phyloP scores from a whole-genome alignment of 1,140 invertebrate species.

The Drosophila burlai region DNA sequence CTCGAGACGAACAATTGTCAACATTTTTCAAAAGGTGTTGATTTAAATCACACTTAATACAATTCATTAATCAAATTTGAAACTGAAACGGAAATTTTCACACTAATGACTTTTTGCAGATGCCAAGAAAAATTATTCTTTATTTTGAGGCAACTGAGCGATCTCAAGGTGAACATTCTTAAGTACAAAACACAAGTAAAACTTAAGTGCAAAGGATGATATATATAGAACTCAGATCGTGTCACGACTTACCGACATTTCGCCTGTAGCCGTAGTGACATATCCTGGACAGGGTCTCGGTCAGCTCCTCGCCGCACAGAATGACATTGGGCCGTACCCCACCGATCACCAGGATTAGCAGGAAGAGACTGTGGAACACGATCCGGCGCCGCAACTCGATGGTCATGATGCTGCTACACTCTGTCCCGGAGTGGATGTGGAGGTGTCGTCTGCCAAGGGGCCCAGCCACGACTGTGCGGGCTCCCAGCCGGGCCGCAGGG shows the following conservation, averaged over 20 bases:
- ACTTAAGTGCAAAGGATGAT: background rate
- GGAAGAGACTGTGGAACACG: conserved; percentile 25
- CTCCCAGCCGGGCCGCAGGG: background rate
- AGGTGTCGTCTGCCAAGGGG: conserved; percentile 25
- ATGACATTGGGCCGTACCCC: background rate
- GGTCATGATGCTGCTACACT: conserved; percentile 15
- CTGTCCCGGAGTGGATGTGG: conserved; percentile 2
- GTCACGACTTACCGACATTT: conserved; percentile 13
- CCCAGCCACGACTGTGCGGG: conserved; percentile 15
- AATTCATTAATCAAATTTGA: conserved; percentile 1
- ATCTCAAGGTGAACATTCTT: background rate
- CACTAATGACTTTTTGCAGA: background rate
- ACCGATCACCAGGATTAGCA: conserved; percentile 32
- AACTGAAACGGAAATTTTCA: background rate
- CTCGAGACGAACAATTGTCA: background rate
- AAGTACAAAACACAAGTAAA: too few relatives aligned
- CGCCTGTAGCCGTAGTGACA: conserved; percentile 59
- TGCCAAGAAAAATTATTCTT: background rate
- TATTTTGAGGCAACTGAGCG: background rate
- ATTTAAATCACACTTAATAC: conserved; percentile 15
- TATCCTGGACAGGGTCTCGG: conserved; percentile 29
- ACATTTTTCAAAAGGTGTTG: background rate
- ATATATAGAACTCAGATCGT: background rate
- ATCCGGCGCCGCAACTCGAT: conserved; percentile 5
- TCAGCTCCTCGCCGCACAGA: conserved; percentile 52